phyloP scores from a whole-genome alignment of 2,888 invertebrate genomes.

The Cryptus viduatorius region DNA sequence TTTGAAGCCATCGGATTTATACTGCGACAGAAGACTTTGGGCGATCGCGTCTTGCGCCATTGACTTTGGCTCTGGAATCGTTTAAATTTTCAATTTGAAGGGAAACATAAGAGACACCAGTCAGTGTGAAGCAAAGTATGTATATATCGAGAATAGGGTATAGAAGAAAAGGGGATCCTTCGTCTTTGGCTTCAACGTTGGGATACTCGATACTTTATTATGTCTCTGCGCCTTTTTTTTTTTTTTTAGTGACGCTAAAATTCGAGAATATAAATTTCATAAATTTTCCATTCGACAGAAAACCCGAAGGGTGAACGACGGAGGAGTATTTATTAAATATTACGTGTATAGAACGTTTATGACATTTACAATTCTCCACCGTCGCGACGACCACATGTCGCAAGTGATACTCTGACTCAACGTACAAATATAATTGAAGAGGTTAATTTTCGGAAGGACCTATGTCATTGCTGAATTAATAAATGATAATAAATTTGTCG shows the following conservation, averaged over 20 bases:
- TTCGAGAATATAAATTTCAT: not conserved
- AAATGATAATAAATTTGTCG: not conserved
- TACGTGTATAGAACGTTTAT: not conserved
- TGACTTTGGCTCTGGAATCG: slow-evolving; percentile 77
- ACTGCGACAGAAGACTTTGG: slow-evolving; percentile 77
- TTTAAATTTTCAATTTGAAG: slow-evolving; percentile 61
- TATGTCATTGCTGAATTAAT: too few species aligned
- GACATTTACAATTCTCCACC: not conserved
- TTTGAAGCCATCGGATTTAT: slow-evolving; percentile 72
- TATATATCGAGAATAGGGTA: not conserved
- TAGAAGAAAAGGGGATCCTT: not conserved
- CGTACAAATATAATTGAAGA: too few species aligned
- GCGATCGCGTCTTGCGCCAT: slow-evolving; percentile 78
- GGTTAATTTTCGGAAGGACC: too few species aligned
- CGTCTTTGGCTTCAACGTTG: not conserved
- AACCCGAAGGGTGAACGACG: not conserved
- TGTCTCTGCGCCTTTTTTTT: not conserved
- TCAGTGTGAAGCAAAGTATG: slow-evolving; percentile 16
- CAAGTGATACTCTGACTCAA: too few species aligned
- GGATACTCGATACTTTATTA: not conserved
- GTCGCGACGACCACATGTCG: too few species aligned
- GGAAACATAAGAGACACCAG: slow-evolving; percentile 25
- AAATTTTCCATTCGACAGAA: not conserved
- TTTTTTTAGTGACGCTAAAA: not conserved
- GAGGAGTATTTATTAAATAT: not conserved